Percentiles rank a stretch among this genome's conserved stretches.
phyloP scores from a whole-genome alignment of 2,113 vertebrate species.

The Cairina moschata region DNA sequence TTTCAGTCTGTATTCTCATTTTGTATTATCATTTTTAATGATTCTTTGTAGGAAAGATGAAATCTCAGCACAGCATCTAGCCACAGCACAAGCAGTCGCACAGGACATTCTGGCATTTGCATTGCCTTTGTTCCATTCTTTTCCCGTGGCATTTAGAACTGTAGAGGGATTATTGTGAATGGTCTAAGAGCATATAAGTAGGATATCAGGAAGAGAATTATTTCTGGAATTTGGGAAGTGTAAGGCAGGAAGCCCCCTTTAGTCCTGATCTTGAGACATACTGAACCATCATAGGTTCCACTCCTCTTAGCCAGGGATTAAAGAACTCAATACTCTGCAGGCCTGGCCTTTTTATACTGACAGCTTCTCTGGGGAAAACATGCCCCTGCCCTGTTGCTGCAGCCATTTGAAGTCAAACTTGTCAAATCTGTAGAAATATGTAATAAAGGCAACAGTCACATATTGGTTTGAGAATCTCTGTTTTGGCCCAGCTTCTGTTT shows the following conservation, averaged over 20 bases:
- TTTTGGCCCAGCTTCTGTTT: not conserved
- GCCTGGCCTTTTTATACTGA: not conserved
- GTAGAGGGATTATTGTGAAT: conserved; percentile 45
- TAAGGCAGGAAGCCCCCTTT: not conserved
- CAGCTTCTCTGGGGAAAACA: not conserved
- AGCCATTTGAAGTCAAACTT: not conserved
- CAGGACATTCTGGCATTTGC: conserved; percentile 60
- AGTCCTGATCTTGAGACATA: not conserved
- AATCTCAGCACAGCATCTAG: conserved; percentile 50
- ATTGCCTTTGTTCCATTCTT: conserved; percentile 67
- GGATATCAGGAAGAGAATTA: conserved; percentile 46
- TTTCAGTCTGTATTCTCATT: conserved; percentile 42
- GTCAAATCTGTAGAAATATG: not conserved
- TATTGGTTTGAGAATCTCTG: not conserved
- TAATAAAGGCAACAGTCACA: not conserved
- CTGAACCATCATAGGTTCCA: not conserved
- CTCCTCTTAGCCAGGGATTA: not conserved
- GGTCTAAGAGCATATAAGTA: conserved; percentile 38
- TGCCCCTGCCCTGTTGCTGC: not conserved
- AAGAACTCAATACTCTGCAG: not conserved
- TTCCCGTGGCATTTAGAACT: conserved; percentile 43
- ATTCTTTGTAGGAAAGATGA: conserved; percentile 46
- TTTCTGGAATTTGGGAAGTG: conserved; percentile 47
- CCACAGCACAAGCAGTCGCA: conserved; percentile 47
- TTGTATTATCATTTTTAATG: conserved; percentile 51